Conservation (phyloP, 2,113 vertebrate genomes). For the Miniopterus natalensis region DNA sequence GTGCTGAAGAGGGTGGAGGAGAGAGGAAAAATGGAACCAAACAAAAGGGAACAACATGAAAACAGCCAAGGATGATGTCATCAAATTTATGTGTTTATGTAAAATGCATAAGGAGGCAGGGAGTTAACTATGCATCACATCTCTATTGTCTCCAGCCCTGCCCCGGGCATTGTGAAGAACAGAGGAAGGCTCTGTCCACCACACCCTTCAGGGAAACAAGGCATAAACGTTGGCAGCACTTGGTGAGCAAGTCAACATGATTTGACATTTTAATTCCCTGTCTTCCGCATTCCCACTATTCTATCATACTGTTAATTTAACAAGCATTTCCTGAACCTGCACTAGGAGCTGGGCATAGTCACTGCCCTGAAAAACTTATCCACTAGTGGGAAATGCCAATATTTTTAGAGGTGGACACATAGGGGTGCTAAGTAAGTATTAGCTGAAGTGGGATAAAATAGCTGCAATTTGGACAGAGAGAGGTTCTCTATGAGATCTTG, state of each 20-base stretch:
- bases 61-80: background rate
- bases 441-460: background rate
- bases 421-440: background rate
- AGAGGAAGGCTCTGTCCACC: background rate
- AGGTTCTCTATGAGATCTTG: background rate
- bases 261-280: background rate
- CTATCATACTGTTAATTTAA: background rate
- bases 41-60: background rate
- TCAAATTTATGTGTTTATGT: background rate
- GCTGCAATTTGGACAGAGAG: background rate
- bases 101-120: background rate
- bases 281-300: background rate
- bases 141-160: background rate
- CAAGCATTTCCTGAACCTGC: background rate
- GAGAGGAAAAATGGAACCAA: background rate
- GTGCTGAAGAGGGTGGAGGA: background rate
- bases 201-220: background rate
- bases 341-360: background rate
- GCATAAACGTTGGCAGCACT: background rate
- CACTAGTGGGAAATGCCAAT: background rate
- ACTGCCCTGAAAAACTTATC: background rate
- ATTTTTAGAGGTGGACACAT: background rate
- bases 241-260: background rate
- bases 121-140: too few relatives aligned
- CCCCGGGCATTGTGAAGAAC: too few relatives aligned